Base-by-base conservation (phyloP, 1,140 invertebrate species). In the Lepeophtheirus salmonis region DNA sequence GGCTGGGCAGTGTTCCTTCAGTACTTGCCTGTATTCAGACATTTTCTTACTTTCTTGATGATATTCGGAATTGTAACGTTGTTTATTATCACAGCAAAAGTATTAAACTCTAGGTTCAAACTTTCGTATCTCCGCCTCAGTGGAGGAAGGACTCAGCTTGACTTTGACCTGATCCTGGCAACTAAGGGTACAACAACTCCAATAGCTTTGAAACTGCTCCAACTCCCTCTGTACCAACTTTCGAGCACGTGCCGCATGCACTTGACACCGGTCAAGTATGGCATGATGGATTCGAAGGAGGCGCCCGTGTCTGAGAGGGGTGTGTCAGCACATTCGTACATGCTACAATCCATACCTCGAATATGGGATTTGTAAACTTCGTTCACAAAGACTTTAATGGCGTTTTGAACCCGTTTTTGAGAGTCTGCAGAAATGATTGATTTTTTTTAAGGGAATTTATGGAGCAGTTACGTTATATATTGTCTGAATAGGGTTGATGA, bases 161-260 rank as follows among this genome's bases (percentile, higher is more conserved):
- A 74, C 73, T 63, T 67, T 64, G 2, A 71, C 64, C 59, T 68
- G 68, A 57, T 76, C 74, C 60, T 72, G 70, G 64, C 74, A 75
- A 14, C 67, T n/a, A 64, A 74, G 66, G 6, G 69, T 72, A 69
- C 74, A 74, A 30, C 73, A 62, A 50, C 74, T 48, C 21, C 62
- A 50, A n/a, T 12, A 16, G 14, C 56, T 20, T 51, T 60, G 61
- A 49, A 62, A 61, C 17, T 25, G 53, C 14, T 60, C 54, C 23
- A 62, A 22, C 22, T 61, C 57, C 3, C 18, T 16, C 61, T 62
- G 54, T 13, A 58, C 61, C 12, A 59, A 58, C 41, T 65, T 25
- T 59, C n/a, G 41, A n/a, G 49, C 59, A 20, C 53, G 14, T 12
- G 18, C 26, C 17, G 30, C 30, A 13, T 17, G 54, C 17, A n/a